A percentile compares a stretch with the other conserved stretches of the same genome.
These are phyloP conservation scores for Pyrgus malvae DNA, from an alignment of 2,888 invertebrate genomes.

Conservation along the genomic window DNA sequence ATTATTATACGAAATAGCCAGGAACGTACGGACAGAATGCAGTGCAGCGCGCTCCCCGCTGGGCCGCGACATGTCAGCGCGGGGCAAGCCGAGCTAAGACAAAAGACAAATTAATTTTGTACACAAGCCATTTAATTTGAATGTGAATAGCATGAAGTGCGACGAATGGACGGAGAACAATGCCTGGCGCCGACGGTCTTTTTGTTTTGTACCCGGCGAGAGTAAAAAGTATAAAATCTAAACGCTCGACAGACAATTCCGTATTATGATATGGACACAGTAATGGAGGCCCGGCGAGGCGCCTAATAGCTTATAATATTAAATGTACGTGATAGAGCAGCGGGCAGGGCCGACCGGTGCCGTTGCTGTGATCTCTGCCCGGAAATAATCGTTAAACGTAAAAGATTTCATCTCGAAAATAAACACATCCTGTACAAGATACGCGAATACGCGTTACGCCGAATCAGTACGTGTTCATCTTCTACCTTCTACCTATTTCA, in stretches of 20 bases:
- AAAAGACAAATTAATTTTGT: conserved; percentile 82
- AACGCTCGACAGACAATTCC: conserved; percentile 75
- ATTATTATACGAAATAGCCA: conserved; percentile 26
- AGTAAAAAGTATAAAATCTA: conserved; percentile 77
- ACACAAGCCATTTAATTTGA: conserved; percentile 81
- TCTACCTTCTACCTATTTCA: too few relatives aligned
- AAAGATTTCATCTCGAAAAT: conserved; percentile 43
- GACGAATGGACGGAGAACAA: conserved; percentile 81
- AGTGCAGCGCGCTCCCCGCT: conserved; percentile 55
- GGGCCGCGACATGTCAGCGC: conserved; percentile 69
- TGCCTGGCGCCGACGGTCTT: conserved; percentile 77
- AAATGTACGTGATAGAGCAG: conserved; percentile 71
- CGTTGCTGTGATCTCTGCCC: conserved; percentile 41
- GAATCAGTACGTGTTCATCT: conserved; percentile 20
- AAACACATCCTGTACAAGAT: conserved; percentile 30
- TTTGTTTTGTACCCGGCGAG: conserved; percentile 72
- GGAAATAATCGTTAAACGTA: conserved; percentile 61
- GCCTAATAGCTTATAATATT: conserved; percentile 79
- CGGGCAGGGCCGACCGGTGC: conserved; percentile 43
- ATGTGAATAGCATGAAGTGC: conserved; percentile 82
- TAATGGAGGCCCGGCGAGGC: conserved; percentile 74
- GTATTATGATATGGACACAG: conserved; percentile 80
- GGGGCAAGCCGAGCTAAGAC: conserved; percentile 65
- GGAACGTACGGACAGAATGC: conserved; percentile 22
- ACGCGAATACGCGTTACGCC: conserved; percentile 11